phyloP scores from a whole-genome alignment of 2,888 invertebrate genomes.

The Eledona agricola region DNA sequence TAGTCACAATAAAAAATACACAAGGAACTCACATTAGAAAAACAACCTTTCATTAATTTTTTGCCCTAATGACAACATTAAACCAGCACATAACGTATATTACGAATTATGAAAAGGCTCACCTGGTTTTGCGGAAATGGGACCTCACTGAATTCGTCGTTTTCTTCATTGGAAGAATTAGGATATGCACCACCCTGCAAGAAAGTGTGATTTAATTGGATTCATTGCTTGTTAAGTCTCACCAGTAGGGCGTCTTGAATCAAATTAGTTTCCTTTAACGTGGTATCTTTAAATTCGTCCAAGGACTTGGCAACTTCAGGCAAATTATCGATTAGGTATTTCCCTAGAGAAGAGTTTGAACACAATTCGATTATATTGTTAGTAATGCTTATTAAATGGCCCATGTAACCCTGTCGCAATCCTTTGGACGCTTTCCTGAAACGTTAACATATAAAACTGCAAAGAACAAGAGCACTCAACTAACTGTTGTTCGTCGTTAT shows the following conservation, averaged over 20 bases:
- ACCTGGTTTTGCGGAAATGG: slow-evolving; percentile 60
- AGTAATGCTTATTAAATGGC: slow-evolving; percentile 71
- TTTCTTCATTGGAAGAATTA: slow-evolving; percentile 64
- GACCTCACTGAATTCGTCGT: slow-evolving; percentile 65
- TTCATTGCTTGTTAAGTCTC: slow-evolving; percentile 32
- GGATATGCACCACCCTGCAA: slow-evolving; percentile 61
- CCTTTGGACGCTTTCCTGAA: slow-evolving; percentile 65
- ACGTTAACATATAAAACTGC: slow-evolving; percentile 30
- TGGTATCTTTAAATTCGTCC: slow-evolving; percentile 57
- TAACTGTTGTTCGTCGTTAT: slow-evolving; percentile 82
- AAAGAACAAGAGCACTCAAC: slow-evolving; percentile 62
- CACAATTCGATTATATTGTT: slow-evolving; percentile 66
- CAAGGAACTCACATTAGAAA: no score
- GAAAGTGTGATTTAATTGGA: slow-evolving; percentile 11
- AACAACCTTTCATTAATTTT: no score
- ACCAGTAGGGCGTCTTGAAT: slow-evolving; percentile 58
- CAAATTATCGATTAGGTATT: slow-evolving; percentile 66
- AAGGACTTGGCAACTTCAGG: slow-evolving; percentile 62
- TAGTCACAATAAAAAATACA: no score
- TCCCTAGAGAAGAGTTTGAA: slow-evolving; percentile 67
- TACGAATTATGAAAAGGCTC: slow-evolving; percentile 2
- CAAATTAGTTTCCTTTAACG: slow-evolving; percentile 56
- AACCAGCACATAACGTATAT: slow-evolving; percentile 1
- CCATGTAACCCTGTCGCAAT: slow-evolving; percentile 72
- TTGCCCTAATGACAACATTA: no score